A percentile compares a stretch with the other conserved stretches of the same genome.
phyloP scores from a whole-genome alignment of 2,888 invertebrate genomes.

The Diadegma fenestrale region DNA sequence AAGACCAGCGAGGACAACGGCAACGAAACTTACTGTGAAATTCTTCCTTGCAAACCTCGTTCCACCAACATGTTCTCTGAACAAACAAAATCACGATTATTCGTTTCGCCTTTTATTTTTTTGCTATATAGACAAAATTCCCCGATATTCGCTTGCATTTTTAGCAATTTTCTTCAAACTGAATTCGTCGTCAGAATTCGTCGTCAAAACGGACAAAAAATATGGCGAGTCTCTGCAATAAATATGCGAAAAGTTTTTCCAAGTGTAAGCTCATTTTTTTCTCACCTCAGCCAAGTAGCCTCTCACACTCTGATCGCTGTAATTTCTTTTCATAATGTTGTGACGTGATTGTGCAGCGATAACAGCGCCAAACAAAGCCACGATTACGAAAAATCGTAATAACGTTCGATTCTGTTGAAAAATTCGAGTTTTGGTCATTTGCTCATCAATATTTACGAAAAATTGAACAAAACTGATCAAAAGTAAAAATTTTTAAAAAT shows the following conservation, averaged over 20 bases:
- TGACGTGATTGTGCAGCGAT: slow-evolving; percentile 65
- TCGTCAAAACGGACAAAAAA: too few relatives aligned
- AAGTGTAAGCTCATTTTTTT: slow-evolving; percentile 23
- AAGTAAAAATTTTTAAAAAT: neutral
- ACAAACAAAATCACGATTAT: slow-evolving; percentile 60
- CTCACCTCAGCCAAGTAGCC: slow-evolving; percentile 94
- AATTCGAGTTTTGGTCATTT: neutral
- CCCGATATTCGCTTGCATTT: neutral
- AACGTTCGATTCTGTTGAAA: slow-evolving; percentile 54
- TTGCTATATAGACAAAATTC: neutral
- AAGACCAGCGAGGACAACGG: slow-evolving; percentile 95
- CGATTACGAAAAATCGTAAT: slow-evolving; percentile 60
- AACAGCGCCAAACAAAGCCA: slow-evolving; percentile 62
- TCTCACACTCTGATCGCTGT: slow-evolving; percentile 92
- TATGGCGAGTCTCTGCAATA: neutral
- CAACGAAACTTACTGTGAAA: slow-evolving; percentile 95
- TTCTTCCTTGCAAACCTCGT: slow-evolving; percentile 96
- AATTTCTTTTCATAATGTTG: slow-evolving; percentile 88
- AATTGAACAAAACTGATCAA: neutral
- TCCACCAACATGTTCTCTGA: slow-evolving; percentile 97
- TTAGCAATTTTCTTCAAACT: neutral
- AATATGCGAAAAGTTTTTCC: neutral
- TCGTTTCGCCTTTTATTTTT: neutral
- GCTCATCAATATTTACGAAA: neutral
- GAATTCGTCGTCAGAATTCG: too few relatives aligned